Evolutionary conservation across 2,797 vertebrate genomes (phyloP), one percentile per base, ranked within the genome.

Genomic region (Okamejei kenojei): DNA sequence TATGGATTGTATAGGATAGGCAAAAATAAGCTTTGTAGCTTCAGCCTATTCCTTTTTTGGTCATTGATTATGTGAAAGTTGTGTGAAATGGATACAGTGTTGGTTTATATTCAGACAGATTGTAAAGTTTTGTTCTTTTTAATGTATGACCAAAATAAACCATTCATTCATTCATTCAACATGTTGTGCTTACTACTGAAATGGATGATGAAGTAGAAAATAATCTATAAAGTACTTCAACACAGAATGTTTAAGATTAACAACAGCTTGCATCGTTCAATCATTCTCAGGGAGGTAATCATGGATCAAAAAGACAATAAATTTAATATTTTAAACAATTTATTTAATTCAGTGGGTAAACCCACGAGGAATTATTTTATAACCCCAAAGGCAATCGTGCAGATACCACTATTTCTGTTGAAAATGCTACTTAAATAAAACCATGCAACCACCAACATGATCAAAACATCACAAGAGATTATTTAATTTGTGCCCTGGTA

Each of bases 301-400:
- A 68, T n/a, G 23, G 71, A 54, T 71, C 13, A 68, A 92, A 45
- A 74, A 74, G 26, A 29, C 38, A 74, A 11, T 76, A 74, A 35
- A 92, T 76, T 29, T 6, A 88, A 63, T 54, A 54, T 54, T 54
- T 54, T 54, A 54, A 54, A 32, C 15, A 76, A 76, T 92, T 92
- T 74, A 73, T 73, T 76, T 29, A 1, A 11, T 17, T n/a, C 73
- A 92, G 6, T 76, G 35, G 13, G 35, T 74, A 13, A 92, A 76
- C 71, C 45, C 10, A 73, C n/a, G 26, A 92, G 45, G 71, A 92
- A 92, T 92, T 26, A 71, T 45, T 74, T 92, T 92, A 76, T 74
- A 74, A 74, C 54, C 90, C 54, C 29, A 38, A 1, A 29, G 23
- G 1, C 26, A 92, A 76, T 76, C 21, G 0, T 74, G 71, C 68